These are phyloP conservation scores for Euschistus heros DNA, from an alignment of 1,140 invertebrate genomes.

Conservation along the genomic window DNA sequence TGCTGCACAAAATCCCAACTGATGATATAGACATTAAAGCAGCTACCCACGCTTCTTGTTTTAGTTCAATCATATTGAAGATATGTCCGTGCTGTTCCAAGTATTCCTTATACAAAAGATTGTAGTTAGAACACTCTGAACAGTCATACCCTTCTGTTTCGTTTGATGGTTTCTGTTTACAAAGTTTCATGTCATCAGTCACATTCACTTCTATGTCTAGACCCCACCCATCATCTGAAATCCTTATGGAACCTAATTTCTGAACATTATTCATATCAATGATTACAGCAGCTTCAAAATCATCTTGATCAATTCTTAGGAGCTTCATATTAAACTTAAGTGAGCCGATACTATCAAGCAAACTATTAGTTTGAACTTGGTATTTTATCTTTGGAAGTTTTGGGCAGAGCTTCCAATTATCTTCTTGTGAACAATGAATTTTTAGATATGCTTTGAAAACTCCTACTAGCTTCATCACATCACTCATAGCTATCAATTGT, in stretches of 20 bases:
- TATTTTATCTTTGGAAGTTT: conserved; percentile 9
- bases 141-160: conserved; percentile 23
- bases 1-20: conserved; percentile 38
- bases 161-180: conserved; percentile 13
- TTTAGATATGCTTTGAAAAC: conserved; percentile 20
- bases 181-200: conserved; percentile 17
- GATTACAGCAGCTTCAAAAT: conserved; percentile 22
- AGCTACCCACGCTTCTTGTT: conserved; percentile 38
- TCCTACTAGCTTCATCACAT: conserved; percentile 19
- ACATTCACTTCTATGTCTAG: conserved; percentile 20
- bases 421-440: conserved; percentile 15
- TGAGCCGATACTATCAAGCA: not conserved
- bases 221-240: conserved; percentile 17
- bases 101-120: conserved; percentile 21
- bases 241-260: conserved; percentile 18
- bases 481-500: conserved; percentile 13
- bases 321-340: conserved; percentile 16
- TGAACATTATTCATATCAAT: conserved; percentile 3
- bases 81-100: conserved; percentile 16
- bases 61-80: conserved; percentile 30
- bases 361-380: not conserved
- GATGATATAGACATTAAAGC: conserved; percentile 39
- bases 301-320: conserved; percentile 3
- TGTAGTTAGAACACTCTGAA: conserved; percentile 25
- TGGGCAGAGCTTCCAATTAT: conserved; percentile 12